phyloP scores from a whole-genome alignment of 64 coral and sea anemone genomes.

The Platygyra sinensis region DNA sequence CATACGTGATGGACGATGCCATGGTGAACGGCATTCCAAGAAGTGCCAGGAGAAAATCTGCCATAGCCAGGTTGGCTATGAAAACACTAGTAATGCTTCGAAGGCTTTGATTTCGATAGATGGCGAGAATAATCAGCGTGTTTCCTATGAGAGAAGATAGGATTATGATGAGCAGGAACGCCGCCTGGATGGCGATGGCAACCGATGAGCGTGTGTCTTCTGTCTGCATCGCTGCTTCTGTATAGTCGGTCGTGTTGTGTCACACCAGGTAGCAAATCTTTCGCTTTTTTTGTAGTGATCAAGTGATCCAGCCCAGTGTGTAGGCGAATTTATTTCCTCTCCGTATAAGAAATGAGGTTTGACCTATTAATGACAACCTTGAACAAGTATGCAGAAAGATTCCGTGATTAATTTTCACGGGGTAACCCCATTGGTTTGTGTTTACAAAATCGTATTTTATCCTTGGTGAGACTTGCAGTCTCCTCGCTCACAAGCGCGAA shows the following conservation, averaged over 20 bases:
- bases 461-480: background rate
- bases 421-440: background rate
- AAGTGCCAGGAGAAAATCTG: constrained; percentile 71
- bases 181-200: constrained; percentile 62
- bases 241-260: background rate
- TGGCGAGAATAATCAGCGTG: constrained; percentile 73
- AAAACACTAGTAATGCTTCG: constrained; percentile 78
- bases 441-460: background rate
- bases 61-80: constrained; percentile 80
- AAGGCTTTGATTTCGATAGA: constrained; percentile 65
- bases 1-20: constrained; percentile 70
- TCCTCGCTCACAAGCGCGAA: background rate
- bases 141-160: constrained; percentile 83
- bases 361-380: background rate
- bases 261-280: background rate
- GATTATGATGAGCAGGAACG: constrained; percentile 66
- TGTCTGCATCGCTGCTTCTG: background rate
- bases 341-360: background rate
- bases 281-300: background rate
- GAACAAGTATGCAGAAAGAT: background rate
- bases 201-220: constrained; percentile 10
- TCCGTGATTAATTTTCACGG: background rate
- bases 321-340: background rate
- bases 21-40: constrained; percentile 93
- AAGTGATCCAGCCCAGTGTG: background rate